Evolutionary conservation across 1,140 invertebrate species (phyloP), one percentile per base, ranked within the genome.

Genomic region (Anoplophora glabripennis): DNA sequence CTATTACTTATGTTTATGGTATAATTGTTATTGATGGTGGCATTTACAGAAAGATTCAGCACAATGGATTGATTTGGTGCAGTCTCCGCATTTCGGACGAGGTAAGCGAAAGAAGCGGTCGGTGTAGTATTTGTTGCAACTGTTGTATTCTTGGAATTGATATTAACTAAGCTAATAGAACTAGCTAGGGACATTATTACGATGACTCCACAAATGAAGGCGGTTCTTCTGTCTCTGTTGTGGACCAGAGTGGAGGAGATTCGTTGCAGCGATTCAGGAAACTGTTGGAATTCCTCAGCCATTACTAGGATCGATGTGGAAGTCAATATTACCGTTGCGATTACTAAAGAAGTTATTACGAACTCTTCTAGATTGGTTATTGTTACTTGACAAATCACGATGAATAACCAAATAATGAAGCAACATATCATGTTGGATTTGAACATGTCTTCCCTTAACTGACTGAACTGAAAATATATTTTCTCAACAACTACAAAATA

Each of bases 381-480:
- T 4, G 53, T 56, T 1, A 64, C 35, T 53, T 72, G 72, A 55
- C 89, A 88, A 28, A 87, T 78, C 11, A 91, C 86, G 28, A 96
- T 92, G 72, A 94, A 92, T 34, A 95, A 76, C 90, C 94, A 94
- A 48, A 96, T 86, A 53, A 94, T 84, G 70, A 92, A 87, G 65
- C 93, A 93, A 76, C 93, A 96, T 65, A 93, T 83, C 80, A 96
- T 90, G 74, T 96, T 96, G 4, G 93, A 96, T 71, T 92, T 94
- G 78, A 95, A 95, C 84, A 94, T 94, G 66, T 92, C 91, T 76
- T 96, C 93, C 55, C 90, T 85, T n/a, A 94, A 78, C 68, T 90
- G 85, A 47, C 87, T 88, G 76, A 94, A 96, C 87, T 90, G 72
- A 58, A 75, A 59, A 11, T 28, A 46, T 14, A 5, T 11, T 17